Evolutionary conservation across 2,888 invertebrate species (phyloP).

Genomic region (Lepidocyrtinus sp.): DNA sequence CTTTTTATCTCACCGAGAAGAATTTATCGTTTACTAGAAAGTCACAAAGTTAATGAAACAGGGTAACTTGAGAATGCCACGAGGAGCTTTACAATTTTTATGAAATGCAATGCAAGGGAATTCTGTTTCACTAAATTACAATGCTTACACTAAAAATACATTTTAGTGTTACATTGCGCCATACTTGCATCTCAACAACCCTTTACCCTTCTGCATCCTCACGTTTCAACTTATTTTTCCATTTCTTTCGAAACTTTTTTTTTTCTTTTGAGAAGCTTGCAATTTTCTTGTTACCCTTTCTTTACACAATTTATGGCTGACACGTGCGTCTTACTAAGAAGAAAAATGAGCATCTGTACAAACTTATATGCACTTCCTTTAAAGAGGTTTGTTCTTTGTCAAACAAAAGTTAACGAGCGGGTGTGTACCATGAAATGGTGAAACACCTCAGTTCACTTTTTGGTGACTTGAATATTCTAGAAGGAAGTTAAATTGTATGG

Average conservation of each 20-base stretch:
- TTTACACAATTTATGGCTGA: conserved; percentile 46
- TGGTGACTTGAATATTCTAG: no score
- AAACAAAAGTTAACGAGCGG: no score
- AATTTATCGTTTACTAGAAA: background rate
- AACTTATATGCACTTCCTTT: no score
- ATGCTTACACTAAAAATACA: background rate
- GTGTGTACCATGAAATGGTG: no score
- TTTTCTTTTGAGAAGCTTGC: conserved; percentile 26
- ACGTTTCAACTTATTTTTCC: conserved; percentile 45
- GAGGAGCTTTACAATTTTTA: background rate
- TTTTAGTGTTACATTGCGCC: no score
- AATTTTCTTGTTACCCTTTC: conserved; percentile 37
- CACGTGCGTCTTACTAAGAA: conserved; percentile 44
- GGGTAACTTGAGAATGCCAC: background rate
- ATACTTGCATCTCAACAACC: background rate
- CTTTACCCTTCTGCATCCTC: conserved; percentile 22
- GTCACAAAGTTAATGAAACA: background rate
- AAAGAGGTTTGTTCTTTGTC: no score
- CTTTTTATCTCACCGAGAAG: background rate
- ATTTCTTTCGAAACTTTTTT: background rate
- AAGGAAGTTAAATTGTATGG: no score
- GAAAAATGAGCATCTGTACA: no score
- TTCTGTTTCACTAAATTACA: no score
- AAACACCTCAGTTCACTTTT: no score
- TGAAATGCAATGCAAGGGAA: no score